Conservation (phyloP, 2,888 invertebrate species). For the Erebia epiphron region DNA sequence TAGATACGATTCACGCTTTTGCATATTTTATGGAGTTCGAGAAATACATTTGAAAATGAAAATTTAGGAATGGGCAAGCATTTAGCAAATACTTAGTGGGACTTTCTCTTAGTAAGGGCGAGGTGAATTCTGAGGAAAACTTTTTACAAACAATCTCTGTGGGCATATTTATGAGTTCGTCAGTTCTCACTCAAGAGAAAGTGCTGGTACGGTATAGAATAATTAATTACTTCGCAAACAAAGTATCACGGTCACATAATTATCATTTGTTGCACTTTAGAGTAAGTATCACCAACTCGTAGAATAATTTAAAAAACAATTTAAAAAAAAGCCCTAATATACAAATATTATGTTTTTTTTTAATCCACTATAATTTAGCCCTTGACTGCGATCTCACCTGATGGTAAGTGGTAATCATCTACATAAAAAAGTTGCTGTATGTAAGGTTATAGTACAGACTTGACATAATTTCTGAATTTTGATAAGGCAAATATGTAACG, state of each 20-base stretch:
- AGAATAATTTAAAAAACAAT: neutral
- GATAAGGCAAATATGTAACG: neutral
- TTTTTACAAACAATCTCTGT: conserved; percentile 37
- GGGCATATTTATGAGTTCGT: conserved; percentile 34
- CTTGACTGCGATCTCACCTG: too few species aligned
- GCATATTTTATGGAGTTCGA: neutral
- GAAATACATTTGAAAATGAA: neutral
- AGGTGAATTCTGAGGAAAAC: conserved; percentile 36
- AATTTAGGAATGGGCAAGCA: neutral
- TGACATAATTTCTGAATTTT: neutral
- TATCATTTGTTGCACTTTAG: neutral
- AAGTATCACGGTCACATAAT: conserved; percentile 17
- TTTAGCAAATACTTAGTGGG: conserved; percentile 29
- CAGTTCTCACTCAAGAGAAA: conserved; percentile 33
- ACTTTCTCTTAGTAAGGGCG: conserved; percentile 44
- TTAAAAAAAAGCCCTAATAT: too few species aligned
- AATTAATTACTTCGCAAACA: conserved; percentile 24
- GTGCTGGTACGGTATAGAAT: conserved; percentile 26
- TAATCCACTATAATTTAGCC: too few species aligned
- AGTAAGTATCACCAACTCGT: neutral
- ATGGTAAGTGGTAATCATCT: too few species aligned
- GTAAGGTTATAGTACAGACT: too few species aligned
- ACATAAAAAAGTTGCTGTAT: too few species aligned
- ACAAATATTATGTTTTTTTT: too few species aligned
- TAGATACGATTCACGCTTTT: too few species aligned